Percentiles rank a stretch among this genome's conserved stretches.
phyloP scores from a whole-genome alignment of 2,888 invertebrate genomes.

The Diadegma fenestrale region DNA sequence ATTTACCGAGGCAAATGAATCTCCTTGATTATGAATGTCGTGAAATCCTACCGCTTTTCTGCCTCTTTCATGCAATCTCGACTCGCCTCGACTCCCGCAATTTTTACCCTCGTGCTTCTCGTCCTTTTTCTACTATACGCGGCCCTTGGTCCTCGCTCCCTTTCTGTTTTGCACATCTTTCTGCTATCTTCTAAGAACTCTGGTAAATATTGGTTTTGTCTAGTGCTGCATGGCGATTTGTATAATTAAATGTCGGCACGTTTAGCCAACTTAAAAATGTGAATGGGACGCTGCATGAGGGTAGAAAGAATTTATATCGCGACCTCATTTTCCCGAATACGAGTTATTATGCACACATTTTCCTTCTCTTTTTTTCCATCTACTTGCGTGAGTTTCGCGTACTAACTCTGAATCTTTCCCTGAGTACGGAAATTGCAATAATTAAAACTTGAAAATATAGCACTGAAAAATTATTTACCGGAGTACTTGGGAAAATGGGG shows the following conservation, averaged over 20 bases:
- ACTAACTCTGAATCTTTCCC: constrained; percentile 42
- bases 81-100: constrained; percentile 12
- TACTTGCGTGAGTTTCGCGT: neutral
- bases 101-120: constrained; percentile 48
- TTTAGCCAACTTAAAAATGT: constrained; percentile 27
- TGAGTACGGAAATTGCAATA: constrained; percentile 80
- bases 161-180: constrained; percentile 3
- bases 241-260: constrained; percentile 81
- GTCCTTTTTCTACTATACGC: constrained; percentile 39
- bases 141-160: constrained; percentile 31
- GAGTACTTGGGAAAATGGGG: constrained; percentile 68
- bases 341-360: constrained; percentile 7
- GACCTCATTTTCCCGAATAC: constrained; percentile 29
- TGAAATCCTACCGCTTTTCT: constrained; percentile 62
- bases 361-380: neutral
- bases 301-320: constrained; percentile 25
- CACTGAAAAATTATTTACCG: constrained; percentile 79
- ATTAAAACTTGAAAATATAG: constrained; percentile 76
- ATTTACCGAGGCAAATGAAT: constrained; percentile 79
- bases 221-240: constrained; percentile 80
- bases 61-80: constrained; percentile 22
- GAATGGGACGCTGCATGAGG: constrained; percentile 9
- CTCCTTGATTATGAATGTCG: constrained; percentile 78
- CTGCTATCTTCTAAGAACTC: constrained; percentile 76
- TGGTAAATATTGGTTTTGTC: constrained; percentile 83